Percentiles rank a stretch among this genome's conserved stretches.
Conservation (phyloP, 2,888 invertebrate genomes). For the Xestia sexstrigata region DNA sequence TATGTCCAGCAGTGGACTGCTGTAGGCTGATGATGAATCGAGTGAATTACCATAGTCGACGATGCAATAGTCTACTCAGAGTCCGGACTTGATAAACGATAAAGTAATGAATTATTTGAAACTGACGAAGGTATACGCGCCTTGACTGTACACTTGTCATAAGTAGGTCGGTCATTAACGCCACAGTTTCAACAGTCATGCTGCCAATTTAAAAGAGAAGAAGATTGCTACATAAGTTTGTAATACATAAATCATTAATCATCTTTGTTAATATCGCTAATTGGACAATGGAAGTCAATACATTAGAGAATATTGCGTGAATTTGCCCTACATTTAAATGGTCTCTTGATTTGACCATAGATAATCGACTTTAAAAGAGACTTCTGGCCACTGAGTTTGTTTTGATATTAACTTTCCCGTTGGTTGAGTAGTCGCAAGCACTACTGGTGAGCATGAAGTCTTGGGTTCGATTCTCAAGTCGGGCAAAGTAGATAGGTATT, state of each 20-base stretch:
- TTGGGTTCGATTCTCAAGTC: neutral
- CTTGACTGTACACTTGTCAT: conserved; percentile 11
- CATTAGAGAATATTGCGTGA: neutral
- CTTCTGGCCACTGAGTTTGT: neutral
- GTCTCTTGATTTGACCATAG: neutral
- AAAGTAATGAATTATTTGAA: neutral
- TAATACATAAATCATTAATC: conserved; percentile 40
- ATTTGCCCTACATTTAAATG: neutral
- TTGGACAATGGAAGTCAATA: conserved; percentile 6
- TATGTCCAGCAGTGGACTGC: too few relatives aligned
- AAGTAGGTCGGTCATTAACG: conserved; percentile 47
- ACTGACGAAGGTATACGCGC: neutral
- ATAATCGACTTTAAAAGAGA: neutral
- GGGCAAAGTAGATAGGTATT: neutral
- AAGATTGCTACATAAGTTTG: conserved; percentile 30
- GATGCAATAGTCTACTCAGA: neutral
- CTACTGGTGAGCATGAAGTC: neutral
- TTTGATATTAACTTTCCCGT: too few relatives aligned
- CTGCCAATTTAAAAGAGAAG: conserved; percentile 18
- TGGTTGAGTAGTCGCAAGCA: neutral
- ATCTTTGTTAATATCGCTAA: conserved; percentile 32
- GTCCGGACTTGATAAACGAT: neutral
- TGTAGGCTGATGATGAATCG: too few relatives aligned
- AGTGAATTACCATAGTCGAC: neutral
- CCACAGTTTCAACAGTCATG: conserved; percentile 7